These are phyloP conservation scores for Yponomeuta malinellus DNA, from an alignment of 2,888 invertebrate genomes.

Conservation along the genomic window DNA sequence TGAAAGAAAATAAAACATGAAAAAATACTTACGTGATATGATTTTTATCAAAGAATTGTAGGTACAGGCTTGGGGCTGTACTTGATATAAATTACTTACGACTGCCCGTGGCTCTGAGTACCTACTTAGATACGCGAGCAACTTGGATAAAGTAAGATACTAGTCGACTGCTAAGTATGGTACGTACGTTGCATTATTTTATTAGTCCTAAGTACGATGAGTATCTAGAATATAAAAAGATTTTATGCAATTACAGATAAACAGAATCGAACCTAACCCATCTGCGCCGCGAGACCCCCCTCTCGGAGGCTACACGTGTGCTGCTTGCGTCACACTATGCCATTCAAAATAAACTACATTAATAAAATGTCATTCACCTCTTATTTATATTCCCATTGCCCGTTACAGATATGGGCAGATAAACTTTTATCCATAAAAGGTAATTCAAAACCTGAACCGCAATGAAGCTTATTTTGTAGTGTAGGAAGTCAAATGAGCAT, in stretches of 20 bases:
- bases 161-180: no score
- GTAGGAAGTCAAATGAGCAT: slow-evolving; percentile 16
- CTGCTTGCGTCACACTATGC: neutral
- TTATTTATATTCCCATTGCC: no score
- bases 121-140: neutral
- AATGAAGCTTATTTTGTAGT: neutral
- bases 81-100: neutral
- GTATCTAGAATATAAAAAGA: neutral
- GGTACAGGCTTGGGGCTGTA: neutral
- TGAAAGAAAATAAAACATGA: neutral
- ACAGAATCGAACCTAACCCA: neutral
- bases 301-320: neutral
- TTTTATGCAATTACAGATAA: neutral
- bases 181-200: no score
- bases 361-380: no score
- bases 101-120: neutral
- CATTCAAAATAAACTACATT: neutral
- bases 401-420: neutral
- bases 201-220: neutral
- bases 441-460: neutral
- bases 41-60: neutral
- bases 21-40: neutral
- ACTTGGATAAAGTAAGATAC: neutral
- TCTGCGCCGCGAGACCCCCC: neutral
- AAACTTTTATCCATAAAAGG: neutral